Conservation (phyloP, 2,113 vertebrate species). For the Oreotrochilus melanogaster region DNA sequence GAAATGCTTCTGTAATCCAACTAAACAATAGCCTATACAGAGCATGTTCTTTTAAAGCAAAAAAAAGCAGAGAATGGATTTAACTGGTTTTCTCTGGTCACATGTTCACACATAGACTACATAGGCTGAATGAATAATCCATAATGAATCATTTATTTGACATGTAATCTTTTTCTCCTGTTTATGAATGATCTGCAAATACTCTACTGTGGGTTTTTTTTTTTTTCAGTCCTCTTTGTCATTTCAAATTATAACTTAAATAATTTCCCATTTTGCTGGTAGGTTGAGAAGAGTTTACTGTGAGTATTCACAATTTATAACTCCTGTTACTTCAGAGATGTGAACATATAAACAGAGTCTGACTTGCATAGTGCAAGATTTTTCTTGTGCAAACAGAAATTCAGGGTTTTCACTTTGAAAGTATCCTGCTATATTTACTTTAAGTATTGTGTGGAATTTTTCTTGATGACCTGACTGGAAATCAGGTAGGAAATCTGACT, state of each 20-base stretch:
- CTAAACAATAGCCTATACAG: not conserved
- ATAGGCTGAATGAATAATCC: slow-evolving; percentile 37
- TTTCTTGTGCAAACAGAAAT: not conserved
- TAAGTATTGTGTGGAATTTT: not conserved
- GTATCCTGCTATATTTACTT: not conserved
- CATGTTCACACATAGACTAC: slow-evolving; percentile 18
- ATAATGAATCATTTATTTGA: slow-evolving; percentile 37
- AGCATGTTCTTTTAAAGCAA: not conserved
- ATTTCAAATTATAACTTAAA: slow-evolving; percentile 10
- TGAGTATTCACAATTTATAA: not conserved
- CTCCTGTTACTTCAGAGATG: not conserved
- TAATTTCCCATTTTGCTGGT: slow-evolving; percentile 5
- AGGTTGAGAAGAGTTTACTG: slow-evolving; percentile 10
- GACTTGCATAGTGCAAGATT: not conserved
- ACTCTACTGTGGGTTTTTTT: not conserved
- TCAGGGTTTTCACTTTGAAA: not conserved
- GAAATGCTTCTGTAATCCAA: slow-evolving; percentile 12
- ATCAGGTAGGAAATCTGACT: not conserved
- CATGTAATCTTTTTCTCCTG: slow-evolving; percentile 28
- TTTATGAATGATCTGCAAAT: slow-evolving; percentile 45
- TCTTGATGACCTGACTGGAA: not conserved
- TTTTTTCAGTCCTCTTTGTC: not conserved
- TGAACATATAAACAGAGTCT: not conserved
- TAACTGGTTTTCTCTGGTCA: slow-evolving; percentile 10
- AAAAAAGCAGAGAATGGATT: not conserved